Conservation (phyloP, 1,140 invertebrate genomes). For the Hirudo medicinalis region DNA sequence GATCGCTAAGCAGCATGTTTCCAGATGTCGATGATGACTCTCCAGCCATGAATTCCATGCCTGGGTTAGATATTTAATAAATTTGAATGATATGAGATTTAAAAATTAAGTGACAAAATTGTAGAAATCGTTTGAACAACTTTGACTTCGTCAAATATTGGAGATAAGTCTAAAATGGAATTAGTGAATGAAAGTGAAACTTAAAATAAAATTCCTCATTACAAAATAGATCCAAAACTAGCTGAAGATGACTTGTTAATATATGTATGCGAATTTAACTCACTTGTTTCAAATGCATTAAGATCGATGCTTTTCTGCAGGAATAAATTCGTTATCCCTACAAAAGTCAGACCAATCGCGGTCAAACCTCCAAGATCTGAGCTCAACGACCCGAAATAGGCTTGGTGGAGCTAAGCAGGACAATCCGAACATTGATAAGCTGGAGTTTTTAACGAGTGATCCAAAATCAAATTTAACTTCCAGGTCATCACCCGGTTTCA, state of each 20-base stretch:
- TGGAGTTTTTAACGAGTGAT: no score
- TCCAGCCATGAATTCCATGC: not conserved
- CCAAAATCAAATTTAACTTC: no score
- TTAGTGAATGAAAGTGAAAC: not conserved
- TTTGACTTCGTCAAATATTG: no score
- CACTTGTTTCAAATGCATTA: no score
- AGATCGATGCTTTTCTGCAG: not conserved
- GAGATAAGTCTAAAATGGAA: not conserved
- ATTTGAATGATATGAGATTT: not conserved
- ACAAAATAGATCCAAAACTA: no score
- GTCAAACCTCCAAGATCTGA: not conserved
- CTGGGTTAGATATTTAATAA: not conserved
- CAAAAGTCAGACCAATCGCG: conserved; percentile 5
- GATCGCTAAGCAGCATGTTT: conserved; percentile 4
- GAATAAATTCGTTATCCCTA: conserved; percentile 5
- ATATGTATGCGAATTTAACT: no score
- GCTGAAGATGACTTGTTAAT: no score
- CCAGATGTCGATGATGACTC: not conserved
- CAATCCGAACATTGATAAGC: no score
- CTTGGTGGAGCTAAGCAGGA: no score
- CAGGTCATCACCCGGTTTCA: no score
- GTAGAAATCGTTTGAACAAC: no score
- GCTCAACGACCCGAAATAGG: not conserved
- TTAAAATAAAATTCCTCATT: not conserved
- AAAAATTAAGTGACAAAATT: no score